Percentiles rank a stretch among this genome's conserved stretches.
These are phyloP conservation scores for Acanthisitta chloris DNA, from an alignment of 2,113 vertebrate species.

Conservation along the genomic window DNA sequence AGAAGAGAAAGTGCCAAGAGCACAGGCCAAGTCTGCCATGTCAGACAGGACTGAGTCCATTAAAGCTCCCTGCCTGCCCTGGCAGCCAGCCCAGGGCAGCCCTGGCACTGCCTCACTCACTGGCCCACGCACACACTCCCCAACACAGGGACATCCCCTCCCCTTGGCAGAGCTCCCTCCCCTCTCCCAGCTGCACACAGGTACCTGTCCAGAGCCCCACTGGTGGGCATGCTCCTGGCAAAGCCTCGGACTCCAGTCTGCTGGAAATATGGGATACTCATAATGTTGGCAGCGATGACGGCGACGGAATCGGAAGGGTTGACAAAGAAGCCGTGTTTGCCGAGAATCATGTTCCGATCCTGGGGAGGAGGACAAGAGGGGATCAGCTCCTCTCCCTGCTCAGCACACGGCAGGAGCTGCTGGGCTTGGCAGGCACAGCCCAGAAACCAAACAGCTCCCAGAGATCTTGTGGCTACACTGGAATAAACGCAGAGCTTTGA, in stretches of 20 bases:
- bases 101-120: not conserved
- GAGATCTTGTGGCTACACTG: not conserved
- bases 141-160: too few relatives aligned
- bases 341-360: slow-evolving; percentile 98
- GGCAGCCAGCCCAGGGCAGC: not conserved
- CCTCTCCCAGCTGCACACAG: not conserved
- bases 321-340: slow-evolving; percentile 95
- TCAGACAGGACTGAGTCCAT: not conserved
- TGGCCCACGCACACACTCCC: accelerated
- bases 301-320: slow-evolving; percentile 97
- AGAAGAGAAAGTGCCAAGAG: not conserved
- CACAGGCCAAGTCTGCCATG: not conserved
- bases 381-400: not conserved
- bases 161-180: not conserved
- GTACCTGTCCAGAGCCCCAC: slow-evolving; percentile 93
- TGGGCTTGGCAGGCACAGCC: not conserved
- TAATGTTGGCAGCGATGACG: slow-evolving; percentile 93
- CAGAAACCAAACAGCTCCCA: not conserved
- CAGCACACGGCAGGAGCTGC: not conserved
- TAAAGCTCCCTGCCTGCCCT: not conserved
- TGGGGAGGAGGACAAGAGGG: slow-evolving; percentile 48
- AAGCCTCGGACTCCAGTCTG: slow-evolving; percentile 92
- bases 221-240: slow-evolving; percentile 98
- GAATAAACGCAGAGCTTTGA: not conserved
- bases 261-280: slow-evolving; percentile 94